These are phyloP conservation scores for Chiloscyllium punctatum DNA, from an alignment of 2,797 vertebrate genomes.

Conservation along the genomic window DNA sequence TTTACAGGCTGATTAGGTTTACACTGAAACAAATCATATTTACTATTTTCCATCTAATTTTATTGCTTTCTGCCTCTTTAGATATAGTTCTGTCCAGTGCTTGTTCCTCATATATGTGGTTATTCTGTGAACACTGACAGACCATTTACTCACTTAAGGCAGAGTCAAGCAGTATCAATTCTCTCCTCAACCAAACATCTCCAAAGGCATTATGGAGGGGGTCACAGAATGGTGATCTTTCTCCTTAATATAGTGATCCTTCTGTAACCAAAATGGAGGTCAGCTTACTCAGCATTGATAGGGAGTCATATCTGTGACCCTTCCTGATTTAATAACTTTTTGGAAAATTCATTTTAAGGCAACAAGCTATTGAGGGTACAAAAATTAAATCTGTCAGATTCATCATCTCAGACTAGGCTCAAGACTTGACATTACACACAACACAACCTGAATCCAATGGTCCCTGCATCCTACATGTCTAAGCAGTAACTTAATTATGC, in stretches of 20 bases:
- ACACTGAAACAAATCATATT: neutral
- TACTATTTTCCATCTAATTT: neutral
- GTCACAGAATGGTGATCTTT: neutral
- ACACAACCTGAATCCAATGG: neutral
- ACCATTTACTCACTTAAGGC: neutral
- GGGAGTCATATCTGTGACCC: neutral
- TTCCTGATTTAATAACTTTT: neutral
- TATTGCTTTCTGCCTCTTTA: neutral
- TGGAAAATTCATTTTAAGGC: neutral
- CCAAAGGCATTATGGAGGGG: neutral
- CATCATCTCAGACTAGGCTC: neutral
- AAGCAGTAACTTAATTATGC: constrained; percentile 75
- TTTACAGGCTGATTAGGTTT: neutral
- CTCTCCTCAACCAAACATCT: neutral
- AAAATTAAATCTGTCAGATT: neutral
- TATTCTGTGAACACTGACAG: neutral
- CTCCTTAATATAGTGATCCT: neutral
- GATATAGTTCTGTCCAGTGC: too few relatives aligned
- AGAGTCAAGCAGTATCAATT: neutral
- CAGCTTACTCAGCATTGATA: neutral
- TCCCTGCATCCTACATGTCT: constrained; percentile 50
- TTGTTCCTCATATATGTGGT: neutral
- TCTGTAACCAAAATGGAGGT: neutral
- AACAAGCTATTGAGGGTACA: neutral
- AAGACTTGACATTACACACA: neutral